Conservation (phyloP, 2,797 vertebrate genomes). For the Enoplosus armatus region DNA sequence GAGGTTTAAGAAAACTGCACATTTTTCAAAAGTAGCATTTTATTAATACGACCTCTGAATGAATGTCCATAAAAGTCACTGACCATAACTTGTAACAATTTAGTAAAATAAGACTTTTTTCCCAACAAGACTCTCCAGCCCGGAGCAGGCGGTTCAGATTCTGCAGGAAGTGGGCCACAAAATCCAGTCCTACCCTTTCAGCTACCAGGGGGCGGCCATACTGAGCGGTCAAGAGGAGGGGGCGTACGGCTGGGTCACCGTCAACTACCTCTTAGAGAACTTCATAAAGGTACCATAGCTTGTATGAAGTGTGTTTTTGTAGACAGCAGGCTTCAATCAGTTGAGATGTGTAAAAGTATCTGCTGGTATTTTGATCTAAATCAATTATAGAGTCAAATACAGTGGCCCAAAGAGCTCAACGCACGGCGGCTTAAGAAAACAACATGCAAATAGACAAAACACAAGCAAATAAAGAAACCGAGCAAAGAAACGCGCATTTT, state of each 20-base stretch:
- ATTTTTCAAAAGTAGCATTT: background rate
- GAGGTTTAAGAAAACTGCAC: background rate
- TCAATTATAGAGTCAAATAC: background rate
- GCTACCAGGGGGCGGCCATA: slow-evolving; percentile 87
- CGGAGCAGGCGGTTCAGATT: slow-evolving; percentile 72
- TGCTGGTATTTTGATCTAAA: background rate
- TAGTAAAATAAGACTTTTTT: background rate
- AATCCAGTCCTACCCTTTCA: slow-evolving; percentile 87
- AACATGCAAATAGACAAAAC: no score
- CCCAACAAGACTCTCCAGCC: slow-evolving; percentile 68
- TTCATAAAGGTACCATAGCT: slow-evolving; percentile 88
- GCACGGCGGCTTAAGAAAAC: no score
- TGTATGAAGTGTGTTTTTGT: background rate
- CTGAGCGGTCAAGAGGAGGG: slow-evolving; percentile 90
- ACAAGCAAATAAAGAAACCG: no score
- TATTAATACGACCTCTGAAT: background rate
- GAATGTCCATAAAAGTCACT: background rate
- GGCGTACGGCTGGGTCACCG: slow-evolving; percentile 92
- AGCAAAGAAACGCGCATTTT: no score
- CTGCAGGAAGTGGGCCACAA: slow-evolving; percentile 83
- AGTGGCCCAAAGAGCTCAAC: no score
- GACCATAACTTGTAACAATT: background rate
- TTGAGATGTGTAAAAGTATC: background rate
- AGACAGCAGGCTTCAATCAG: background rate
- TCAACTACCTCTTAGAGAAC: slow-evolving; percentile 91